Percentiles rank a stretch among this genome's conserved stretches.
Conservation (phyloP, 1,140 invertebrate species). For the honey bee (Apis mellifera) region DNA sequence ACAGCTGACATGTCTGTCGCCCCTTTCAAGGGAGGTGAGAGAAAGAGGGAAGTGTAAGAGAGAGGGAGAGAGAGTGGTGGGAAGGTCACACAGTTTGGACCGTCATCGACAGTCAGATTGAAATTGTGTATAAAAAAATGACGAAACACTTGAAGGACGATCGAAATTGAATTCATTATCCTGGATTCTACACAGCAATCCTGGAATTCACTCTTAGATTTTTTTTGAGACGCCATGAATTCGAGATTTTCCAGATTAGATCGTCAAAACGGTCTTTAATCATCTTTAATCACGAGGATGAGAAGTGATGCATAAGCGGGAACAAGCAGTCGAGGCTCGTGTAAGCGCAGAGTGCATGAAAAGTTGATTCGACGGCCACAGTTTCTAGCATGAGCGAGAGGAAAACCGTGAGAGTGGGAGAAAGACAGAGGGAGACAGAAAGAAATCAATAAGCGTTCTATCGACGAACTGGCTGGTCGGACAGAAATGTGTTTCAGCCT, state of each 20-base stretch:
- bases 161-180: no score
- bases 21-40: neutral
- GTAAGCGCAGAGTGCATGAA: conserved; percentile 6
- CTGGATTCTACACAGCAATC: no score
- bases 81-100: neutral
- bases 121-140: no score
- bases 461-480: conserved; percentile 53
- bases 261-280: no score
- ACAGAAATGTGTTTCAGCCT: conserved; percentile 19
- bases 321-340: neutral
- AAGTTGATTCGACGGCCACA: neutral
- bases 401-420: conserved; percentile 31
- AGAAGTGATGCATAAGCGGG: neutral
- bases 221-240: no score
- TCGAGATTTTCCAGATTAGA: neutral
- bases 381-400: conserved; percentile 28
- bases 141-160: no score
- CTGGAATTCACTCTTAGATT: no score
- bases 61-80: neutral
- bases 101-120: neutral
- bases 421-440: conserved; percentile 27
- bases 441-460: conserved; percentile 57
- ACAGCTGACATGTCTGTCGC: conserved; percentile 21
- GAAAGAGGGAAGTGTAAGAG: neutral
- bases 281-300: neutral